These are phyloP conservation scores for Trissolcus japonicus DNA, from an alignment of 2,888 invertebrate genomes.

Conservation along the genomic window DNA sequence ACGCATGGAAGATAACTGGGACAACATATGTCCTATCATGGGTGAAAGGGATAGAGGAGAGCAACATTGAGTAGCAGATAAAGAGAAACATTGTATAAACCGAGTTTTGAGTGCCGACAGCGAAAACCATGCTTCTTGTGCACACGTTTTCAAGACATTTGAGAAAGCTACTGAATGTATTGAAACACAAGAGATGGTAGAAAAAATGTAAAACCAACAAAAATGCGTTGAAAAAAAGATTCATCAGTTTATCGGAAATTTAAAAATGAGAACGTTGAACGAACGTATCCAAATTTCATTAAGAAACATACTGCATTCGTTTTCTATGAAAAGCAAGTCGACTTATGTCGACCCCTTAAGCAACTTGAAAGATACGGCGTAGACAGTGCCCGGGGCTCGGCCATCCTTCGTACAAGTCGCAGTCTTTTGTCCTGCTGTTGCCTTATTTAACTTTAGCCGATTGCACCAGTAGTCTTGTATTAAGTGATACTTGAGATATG, in stretches of 20 bases:
- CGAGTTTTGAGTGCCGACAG: conserved; percentile 49
- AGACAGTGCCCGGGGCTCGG: conserved; percentile 64
- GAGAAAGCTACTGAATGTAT: conserved; percentile 58
- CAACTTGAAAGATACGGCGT: conserved; percentile 55
- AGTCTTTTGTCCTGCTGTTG: conserved; percentile 64
- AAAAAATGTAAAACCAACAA: too few species aligned
- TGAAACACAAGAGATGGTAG: not conserved
- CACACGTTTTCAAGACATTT: conserved; percentile 57
- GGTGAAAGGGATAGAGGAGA: conserved; percentile 38
- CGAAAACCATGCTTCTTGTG: conserved; percentile 56
- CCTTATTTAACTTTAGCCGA: conserved; percentile 70
- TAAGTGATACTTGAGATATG: conserved; percentile 45
- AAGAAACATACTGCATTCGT: conserved; percentile 63
- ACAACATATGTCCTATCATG: too few species aligned
- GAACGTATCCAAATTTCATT: conserved; percentile 52
- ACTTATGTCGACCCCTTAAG: conserved; percentile 42
- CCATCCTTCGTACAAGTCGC: conserved; percentile 59
- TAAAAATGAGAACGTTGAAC: conserved; percentile 11
- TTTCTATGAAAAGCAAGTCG: conserved; percentile 58
- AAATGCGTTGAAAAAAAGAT: too few species aligned
- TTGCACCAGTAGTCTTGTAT: conserved; percentile 60
- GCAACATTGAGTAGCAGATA: conserved; percentile 45
- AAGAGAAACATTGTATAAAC: conserved; percentile 53
- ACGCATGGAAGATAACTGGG: too few species aligned
- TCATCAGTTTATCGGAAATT: too few species aligned